Evolutionary conservation across 2,888 invertebrate species (phyloP).

Genomic region (Hanleya hanleyi): DNA sequence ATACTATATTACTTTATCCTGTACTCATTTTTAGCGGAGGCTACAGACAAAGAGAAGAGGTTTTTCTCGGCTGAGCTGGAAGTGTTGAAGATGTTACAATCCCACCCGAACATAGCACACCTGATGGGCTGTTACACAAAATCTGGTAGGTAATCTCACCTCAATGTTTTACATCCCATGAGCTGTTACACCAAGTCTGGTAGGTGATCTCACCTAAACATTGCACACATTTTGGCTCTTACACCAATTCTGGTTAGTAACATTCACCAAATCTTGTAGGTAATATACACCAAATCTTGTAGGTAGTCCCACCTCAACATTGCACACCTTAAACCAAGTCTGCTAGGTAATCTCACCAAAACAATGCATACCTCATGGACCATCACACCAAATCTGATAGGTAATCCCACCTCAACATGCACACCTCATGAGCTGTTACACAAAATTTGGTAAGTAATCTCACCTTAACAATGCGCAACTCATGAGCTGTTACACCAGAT

Average conservation of each 20-base stretch:
- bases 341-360: conserved; percentile 49
- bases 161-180: conserved; percentile 58
- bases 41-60: conserved; percentile 58
- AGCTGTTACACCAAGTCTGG: conserved; percentile 54
- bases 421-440: conserved; percentile 61
- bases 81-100: conserved; percentile 61
- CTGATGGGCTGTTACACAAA: conserved; percentile 63
- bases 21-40: conserved; percentile 50
- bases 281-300: no score
- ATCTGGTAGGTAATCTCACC: conserved; percentile 42
- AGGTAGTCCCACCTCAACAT: conserved; percentile 61
- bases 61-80: conserved; percentile 64
- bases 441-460: conserved; percentile 40
- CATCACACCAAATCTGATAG: conserved; percentile 48
- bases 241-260: conserved; percentile 36
- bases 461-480: conserved; percentile 60
- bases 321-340: conserved; percentile 51
- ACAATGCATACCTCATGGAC: conserved; percentile 59
- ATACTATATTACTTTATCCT: no score
- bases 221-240: conserved; percentile 61
- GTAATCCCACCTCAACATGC: conserved; percentile 58
- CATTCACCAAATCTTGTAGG: no score
- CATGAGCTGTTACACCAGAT: conserved; percentile 58
- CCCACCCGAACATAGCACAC: conserved; percentile 59
- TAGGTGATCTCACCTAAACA: conserved; percentile 56